Conservation (phyloP, 1,140 invertebrate genomes). For the Microvelia longipes region DNA sequence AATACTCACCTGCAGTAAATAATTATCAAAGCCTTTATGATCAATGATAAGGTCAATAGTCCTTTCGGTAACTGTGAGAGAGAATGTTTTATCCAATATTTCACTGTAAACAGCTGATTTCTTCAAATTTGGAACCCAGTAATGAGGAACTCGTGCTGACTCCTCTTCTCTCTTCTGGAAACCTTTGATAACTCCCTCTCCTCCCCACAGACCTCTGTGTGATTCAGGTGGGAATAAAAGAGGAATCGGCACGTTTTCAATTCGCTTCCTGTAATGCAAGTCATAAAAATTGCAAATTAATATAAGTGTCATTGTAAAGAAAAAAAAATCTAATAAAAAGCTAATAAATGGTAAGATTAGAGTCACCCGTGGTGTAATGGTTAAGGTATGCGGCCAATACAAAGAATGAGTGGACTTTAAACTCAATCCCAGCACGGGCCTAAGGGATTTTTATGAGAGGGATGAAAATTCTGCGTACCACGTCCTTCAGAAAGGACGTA, state of each 20-base stretch:
- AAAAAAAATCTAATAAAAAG: slow-evolving; percentile 4
- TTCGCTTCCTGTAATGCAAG: slow-evolving; percentile 30
- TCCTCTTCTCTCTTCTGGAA: slow-evolving; percentile 51
- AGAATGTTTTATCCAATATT: slow-evolving; percentile 74
- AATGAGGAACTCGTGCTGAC: slow-evolving; percentile 49
- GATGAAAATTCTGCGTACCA: too few relatives aligned
- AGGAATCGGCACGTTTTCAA: slow-evolving; percentile 58
- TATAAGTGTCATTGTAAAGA: neutral
- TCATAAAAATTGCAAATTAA: slow-evolving; percentile 4
- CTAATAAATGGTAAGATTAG: neutral
- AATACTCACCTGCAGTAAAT: slow-evolving; percentile 79
- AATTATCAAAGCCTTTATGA: slow-evolving; percentile 85
- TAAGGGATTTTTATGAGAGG: too few relatives aligned
- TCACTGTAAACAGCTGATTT: slow-evolving; percentile 81
- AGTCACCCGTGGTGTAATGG: neutral
- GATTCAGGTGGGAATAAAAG: slow-evolving; percentile 62
- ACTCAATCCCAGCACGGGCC: neutral
- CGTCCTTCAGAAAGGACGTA: too few relatives aligned
- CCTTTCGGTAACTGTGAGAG: slow-evolving; percentile 61
- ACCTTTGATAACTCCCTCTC: slow-evolving; percentile 85
- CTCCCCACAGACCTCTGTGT: slow-evolving; percentile 84
- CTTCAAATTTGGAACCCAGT: slow-evolving; percentile 71
- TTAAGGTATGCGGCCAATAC: too few relatives aligned
- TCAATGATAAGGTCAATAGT: slow-evolving; percentile 73
- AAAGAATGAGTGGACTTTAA: neutral